Evolutionary conservation across 1,140 invertebrate genomes (phyloP), one percentile per base, ranked within the genome.

Genomic region (Drosophila neocordata): DNA sequence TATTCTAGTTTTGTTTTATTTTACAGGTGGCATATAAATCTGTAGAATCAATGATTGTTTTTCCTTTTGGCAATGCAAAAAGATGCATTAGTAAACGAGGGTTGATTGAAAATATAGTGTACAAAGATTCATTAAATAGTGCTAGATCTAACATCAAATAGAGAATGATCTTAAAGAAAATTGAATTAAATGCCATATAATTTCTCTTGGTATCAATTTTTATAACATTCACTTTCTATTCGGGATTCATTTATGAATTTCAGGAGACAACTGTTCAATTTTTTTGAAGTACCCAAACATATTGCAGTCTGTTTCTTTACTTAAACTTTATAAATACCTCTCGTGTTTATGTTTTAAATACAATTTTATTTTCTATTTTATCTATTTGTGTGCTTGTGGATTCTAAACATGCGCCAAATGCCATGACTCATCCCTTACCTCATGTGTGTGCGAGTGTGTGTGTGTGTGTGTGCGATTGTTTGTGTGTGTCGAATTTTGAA

Each of bases 11-110:
- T 20, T 71, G 63, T 63, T 44, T 69, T 65, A 65, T 76, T 56
- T 77, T 88, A 89, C 84, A 89, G 84, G 84, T 89, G 84, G 84
- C 80, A 85, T 53, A 89, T 89, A 89, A 84, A 89, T 89, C 85
- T 81, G 65, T 69, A 84, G 71, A 73, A 65, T 69, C 69, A 79
- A 88, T 63, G 76, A 83, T 77, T 58, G 69, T 74, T 51, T 59
- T 69, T 80, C 60, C 61, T 35, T 60, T 20, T 48, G 41, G 15
- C 65, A 59, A 48, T 69, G 72, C 71, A 73, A 31, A 62, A 74
- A 13, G 13, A 62, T 63, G 69, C 69, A 77, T 15, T 15, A 64
- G 61, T 37, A 52, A 55, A 15, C 62, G 34, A 66, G 67, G 71
- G 44, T 35, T 27, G 74, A 5, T 58, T 12, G 1, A 51, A 34